Percentiles rank a stretch among this genome's conserved stretches.
These are phyloP conservation scores for Atta colombica DNA, from an alignment of 1,140 invertebrate species.

Conservation along the genomic window DNA sequence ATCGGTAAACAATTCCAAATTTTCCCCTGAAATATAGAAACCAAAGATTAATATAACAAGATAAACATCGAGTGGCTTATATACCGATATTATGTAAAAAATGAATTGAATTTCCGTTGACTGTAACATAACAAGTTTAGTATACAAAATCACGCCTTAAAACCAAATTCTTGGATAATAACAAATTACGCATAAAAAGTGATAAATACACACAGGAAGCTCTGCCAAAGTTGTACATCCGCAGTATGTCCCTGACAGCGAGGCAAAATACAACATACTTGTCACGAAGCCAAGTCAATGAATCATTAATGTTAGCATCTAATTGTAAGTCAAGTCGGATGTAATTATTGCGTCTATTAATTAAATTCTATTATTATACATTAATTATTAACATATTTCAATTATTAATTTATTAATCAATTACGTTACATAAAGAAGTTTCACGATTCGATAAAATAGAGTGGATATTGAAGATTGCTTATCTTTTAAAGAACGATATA, in stretches of 20 bases:
- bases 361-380: too few relatives aligned
- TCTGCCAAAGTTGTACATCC: constrained; percentile 41
- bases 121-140: neutral
- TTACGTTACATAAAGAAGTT: neutral
- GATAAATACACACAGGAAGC: constrained; percentile 30
- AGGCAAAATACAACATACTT: constrained; percentile 36
- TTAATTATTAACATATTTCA: neutral
- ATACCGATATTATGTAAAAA: neutral
- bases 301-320: constrained; percentile 68
- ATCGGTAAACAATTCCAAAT: constrained; percentile 98
- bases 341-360: neutral
- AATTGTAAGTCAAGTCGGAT: neutral
- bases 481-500: neutral
- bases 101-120: neutral
- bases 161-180: constrained; percentile 8
- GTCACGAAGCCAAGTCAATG: constrained; percentile 67
- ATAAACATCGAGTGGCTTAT: neutral
- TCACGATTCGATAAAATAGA: neutral
- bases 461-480: neutral
- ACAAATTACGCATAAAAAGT: constrained; percentile 23
- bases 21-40: constrained; percentile 92
- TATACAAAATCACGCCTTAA: constrained; percentile 19
- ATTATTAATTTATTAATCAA: constrained; percentile 9
- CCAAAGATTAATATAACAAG: neutral
- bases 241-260: neutral